Conservation (phyloP, 2,113 vertebrate species). For the Polyodon spathula region DNA sequence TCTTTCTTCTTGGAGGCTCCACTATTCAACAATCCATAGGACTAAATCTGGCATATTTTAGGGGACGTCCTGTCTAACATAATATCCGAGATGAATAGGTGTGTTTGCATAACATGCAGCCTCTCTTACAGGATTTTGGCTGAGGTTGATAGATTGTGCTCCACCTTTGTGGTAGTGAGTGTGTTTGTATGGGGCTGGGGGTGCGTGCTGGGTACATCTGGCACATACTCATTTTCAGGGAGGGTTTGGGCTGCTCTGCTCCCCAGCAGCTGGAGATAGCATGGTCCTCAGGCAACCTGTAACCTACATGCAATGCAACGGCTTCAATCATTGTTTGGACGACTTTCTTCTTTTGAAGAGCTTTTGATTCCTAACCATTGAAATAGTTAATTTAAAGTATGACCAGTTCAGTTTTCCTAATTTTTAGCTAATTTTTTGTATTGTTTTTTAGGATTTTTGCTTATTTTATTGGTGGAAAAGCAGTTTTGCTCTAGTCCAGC, state of each 20-base stretch:
- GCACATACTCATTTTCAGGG: background rate
- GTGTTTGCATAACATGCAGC: too few species aligned
- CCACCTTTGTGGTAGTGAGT: background rate
- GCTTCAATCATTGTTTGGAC: conserved; percentile 39
- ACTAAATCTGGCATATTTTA: too few species aligned
- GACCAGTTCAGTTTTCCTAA: too few species aligned
- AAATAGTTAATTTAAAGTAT: conserved; percentile 2
- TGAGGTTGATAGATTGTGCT: background rate
- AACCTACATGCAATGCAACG: conserved; percentile 28
- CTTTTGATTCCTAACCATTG: conserved; percentile 47
- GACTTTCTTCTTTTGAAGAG: conserved; percentile 34
- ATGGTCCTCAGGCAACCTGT: background rate
- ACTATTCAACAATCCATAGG: too few species aligned
- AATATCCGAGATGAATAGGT: too few species aligned
- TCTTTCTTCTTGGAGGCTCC: too few species aligned
- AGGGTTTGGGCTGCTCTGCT: background rate
- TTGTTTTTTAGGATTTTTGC: too few species aligned
- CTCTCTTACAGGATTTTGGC: too few species aligned
- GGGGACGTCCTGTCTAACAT: too few species aligned
- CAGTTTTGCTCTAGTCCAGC: too few species aligned
- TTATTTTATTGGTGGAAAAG: too few species aligned
- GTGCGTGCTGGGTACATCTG: background rate
- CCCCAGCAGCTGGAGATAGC: background rate
- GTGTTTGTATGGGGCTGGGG: background rate
- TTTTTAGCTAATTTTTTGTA: too few species aligned